These are phyloP conservation scores for Lagopus muta DNA, from an alignment of 2,113 vertebrate species.

Conservation along the genomic window DNA sequence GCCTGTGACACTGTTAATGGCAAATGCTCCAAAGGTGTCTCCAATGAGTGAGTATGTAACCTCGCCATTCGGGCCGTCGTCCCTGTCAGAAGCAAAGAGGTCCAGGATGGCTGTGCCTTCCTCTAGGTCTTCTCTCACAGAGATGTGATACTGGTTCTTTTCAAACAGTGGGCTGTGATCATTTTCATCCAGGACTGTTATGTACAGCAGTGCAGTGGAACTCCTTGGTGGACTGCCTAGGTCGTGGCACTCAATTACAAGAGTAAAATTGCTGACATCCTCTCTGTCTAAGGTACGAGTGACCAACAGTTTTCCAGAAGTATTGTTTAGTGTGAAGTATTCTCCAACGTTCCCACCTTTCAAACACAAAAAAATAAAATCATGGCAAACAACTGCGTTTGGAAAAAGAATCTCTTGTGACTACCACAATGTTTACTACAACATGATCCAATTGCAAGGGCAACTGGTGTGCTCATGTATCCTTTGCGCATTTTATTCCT, in stretches of 20 bases:
- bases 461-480: neutral
- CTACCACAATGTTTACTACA: neutral
- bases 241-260: constrained; percentile 85
- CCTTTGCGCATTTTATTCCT: constrained; percentile 5
- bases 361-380: constrained; percentile 57
- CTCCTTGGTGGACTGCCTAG: constrained; percentile 76
- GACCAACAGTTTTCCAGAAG: constrained; percentile 83
- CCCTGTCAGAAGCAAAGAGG: constrained; percentile 83
- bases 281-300: constrained; percentile 86
- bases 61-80: constrained; percentile 84
- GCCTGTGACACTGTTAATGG: constrained; percentile 78
- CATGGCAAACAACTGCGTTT: neutral
- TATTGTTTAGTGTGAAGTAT: constrained; percentile 84
- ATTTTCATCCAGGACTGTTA: constrained; percentile 89
- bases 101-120: constrained; percentile 80
- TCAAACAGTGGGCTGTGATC: constrained; percentile 87
- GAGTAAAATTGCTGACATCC: constrained; percentile 81
- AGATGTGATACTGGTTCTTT: constrained; percentile 78
- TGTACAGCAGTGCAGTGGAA: constrained; percentile 76
- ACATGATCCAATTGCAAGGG: neutral
- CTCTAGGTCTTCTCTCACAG: constrained; percentile 82
- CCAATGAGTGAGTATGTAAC: constrained; percentile 83
- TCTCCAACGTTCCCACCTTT: constrained; percentile 82
- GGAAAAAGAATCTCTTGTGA: neutral
- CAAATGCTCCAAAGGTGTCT: constrained; percentile 81